Evolutionary conservation across 2,888 invertebrate species (phyloP), one percentile per base, ranked within the genome.

Genomic region (Euphydryas editha): DNA sequence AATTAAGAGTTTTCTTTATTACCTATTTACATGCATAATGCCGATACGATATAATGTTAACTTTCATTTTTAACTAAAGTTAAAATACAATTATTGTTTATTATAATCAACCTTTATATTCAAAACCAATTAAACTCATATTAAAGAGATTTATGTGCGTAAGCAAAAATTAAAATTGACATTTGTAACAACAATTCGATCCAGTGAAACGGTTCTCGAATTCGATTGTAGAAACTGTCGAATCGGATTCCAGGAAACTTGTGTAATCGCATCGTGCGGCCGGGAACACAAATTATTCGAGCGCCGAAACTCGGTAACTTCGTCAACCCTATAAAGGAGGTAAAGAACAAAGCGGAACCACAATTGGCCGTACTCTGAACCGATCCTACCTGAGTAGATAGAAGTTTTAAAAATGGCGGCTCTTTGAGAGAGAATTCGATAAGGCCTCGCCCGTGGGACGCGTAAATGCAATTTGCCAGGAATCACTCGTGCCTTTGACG

Each of bases 331-430:
- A 86, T 88, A 88, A 87, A 87, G 85, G 86, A 86, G 86, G 84
- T 82, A 84, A 80, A 83, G 90, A 92, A 92, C 92, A 92, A 91
- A 91, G 90, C 84, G 86, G 81, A 78, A 87, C 92, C 92, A 89
- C 92, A 92, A 90, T 91, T 90, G 90, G 87, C 81, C 81, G 82
- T 81, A 77, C 75, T 62, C 65, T 62, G 79, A 76, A 78, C 78
- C 82, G 70, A 73, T 73, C 81, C 51, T 88, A 89, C 89, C 88
- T 89, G 87, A 81, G 82, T 86, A 83, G 83, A 84, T 86, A 83
- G 84, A 89, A 90, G 81, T 90, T 90, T 90, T 88, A 89, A 91
- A 91, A 91, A 90, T 89, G 89, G 88, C 88, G 83, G 87, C 87
- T 90, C 90, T 92, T 90, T 90, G 91, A 91, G 81, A 82, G 81